Evolutionary conservation across 2,888 invertebrate species (phyloP), one percentile per base, ranked within the genome.

Genomic region (Bombylius discolor): DNA sequence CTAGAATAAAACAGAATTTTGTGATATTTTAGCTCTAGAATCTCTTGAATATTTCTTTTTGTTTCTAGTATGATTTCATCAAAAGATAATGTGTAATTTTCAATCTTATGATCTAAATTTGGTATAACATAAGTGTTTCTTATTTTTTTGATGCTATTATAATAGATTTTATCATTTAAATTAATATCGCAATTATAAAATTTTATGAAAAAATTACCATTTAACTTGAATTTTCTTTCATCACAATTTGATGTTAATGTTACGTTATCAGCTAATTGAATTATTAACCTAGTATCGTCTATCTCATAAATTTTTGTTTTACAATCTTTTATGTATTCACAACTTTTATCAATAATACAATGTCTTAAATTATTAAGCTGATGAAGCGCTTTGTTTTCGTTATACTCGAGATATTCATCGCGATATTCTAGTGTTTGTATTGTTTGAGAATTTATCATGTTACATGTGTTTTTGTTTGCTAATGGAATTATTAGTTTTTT

Each of bases 401-500:
- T 45, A 47, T 46, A 49, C 49, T 56, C 50, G 32, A 33, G 49
- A 47, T 56, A 56, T 45, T 53, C 31, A 32, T 45, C n/a, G 6
- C 13, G n/a, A 49, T 52, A 44, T 52, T 53, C 50, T 14, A 55
- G 9, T 47, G 57, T 50, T 51, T 36, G 23, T 13, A 46, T 55
- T 23, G 48, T 14, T 51, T 34, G 45, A 42, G 45, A 55, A 51
- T 55, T 48, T 34, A 55, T 51, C 44, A 47, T 49, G 14, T 39
- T 52, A 34, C 53, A 53, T 44, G 52, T 49, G 14, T 56, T 49
- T 33, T 12, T 36, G 23, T 33, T 55, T 47, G 49, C 45, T 46
- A 57, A 36, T 34, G 55, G 54, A 32, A 47, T 34, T 33, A 57
- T 57, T 39, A 57, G 14, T 48, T 55, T 55, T 55, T 51, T 51